phyloP scores from a whole-genome alignment of 2,113 vertebrate genomes.

The Istiophorus platypterus region DNA sequence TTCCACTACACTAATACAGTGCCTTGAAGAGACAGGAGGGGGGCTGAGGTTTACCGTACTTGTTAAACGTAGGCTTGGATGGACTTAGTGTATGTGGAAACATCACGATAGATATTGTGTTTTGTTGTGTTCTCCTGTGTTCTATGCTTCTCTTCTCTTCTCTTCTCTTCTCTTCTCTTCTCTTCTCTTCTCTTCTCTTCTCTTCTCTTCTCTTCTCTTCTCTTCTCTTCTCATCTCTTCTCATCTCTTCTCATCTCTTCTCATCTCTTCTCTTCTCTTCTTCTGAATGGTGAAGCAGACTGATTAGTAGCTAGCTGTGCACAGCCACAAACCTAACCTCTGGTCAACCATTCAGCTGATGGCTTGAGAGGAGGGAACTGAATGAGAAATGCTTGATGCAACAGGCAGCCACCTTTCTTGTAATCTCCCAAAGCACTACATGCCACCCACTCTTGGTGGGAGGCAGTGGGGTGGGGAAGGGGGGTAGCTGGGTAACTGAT shows the following conservation, averaged over 20 bases:
- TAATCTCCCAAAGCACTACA: constrained; percentile 49
- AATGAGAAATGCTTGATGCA: constrained; percentile 22
- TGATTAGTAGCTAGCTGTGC: background rate
- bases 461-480: constrained; percentile 23
- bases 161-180: background rate
- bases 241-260: background rate
- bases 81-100: constrained; percentile 60
- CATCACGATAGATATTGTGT: constrained; percentile 27
- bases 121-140: background rate
- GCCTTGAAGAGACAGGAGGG: constrained; percentile 61
- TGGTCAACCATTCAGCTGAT: constrained; percentile 14
- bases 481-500: constrained; percentile 33
- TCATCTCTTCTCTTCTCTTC: background rate
- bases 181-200: background rate
- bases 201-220: background rate
- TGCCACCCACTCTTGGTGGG: constrained; percentile 37
- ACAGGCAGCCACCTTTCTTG: constrained; percentile 33
- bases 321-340: constrained; percentile 5
- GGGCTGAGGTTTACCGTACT: constrained; percentile 44
- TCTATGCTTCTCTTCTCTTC: background rate
- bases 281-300: background rate
- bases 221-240: background rate
- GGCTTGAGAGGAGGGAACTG: constrained; percentile 26
- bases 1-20: constrained; percentile 68
- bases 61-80: constrained; percentile 56